Conservation (phyloP, 2,797 vertebrate genomes). For the Melopsittacus undulatus region DNA sequence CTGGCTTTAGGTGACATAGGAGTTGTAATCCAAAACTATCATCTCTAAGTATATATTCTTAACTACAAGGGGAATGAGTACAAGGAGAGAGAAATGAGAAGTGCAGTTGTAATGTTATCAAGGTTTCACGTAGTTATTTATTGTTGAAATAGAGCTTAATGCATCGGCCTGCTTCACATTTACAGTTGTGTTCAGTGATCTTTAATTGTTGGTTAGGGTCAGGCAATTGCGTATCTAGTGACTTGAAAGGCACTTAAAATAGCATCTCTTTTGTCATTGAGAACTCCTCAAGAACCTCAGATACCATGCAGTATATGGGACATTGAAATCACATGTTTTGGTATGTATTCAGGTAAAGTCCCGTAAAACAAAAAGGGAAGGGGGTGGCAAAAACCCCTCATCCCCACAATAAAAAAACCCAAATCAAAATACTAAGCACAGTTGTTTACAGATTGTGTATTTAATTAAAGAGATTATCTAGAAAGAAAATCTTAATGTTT, state of each 20-base stretch:
- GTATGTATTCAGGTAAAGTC: neutral
- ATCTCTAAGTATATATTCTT: neutral
- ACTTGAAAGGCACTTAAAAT: neutral
- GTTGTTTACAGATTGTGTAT: neutral
- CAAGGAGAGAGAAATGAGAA: neutral
- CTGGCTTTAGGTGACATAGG: neutral
- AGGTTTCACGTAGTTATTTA: neutral
- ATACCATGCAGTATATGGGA: neutral
- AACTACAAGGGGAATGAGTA: neutral
- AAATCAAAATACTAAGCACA: neutral
- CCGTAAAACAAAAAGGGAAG: neutral
- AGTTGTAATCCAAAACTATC: neutral
- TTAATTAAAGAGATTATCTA: neutral
- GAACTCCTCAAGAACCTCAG: neutral
- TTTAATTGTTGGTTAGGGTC: neutral
- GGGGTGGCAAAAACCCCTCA: neutral
- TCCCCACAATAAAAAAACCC: neutral
- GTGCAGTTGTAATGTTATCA: neutral
- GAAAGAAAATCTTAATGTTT: neutral
- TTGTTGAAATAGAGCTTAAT: neutral
- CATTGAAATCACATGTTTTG: accelerated
- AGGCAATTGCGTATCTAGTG: neutral
- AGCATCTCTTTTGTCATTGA: neutral
- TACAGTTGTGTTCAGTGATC: neutral
- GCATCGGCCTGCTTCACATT: accelerated